phyloP scores from a whole-genome alignment of 1,140 invertebrate species.

The Triops cancriformis region DNA sequence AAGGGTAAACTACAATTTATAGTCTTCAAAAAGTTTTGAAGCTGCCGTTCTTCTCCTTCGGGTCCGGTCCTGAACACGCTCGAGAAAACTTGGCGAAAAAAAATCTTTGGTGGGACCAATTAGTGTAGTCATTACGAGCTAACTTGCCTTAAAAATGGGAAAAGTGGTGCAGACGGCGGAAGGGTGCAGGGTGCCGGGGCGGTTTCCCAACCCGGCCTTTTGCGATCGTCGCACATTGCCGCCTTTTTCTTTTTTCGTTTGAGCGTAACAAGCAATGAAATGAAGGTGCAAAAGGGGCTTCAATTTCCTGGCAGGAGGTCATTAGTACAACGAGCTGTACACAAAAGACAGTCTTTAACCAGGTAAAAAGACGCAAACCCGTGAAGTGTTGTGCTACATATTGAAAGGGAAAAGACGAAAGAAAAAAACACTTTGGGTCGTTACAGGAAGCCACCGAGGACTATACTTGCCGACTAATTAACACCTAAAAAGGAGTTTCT shows the following conservation, averaged over 20 bases:
- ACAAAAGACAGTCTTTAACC: slow-evolving; percentile 1
- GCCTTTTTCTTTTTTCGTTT: neutral
- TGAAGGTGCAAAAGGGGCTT: slow-evolving; percentile 12
- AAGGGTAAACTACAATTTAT: slow-evolving; percentile 7
- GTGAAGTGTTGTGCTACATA: neutral
- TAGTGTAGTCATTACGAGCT: slow-evolving; percentile 9
- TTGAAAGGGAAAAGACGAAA: neutral
- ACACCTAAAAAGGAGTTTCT: no score
- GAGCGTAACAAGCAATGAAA: slow-evolving; percentile 5
- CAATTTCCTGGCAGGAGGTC: slow-evolving; percentile 12
- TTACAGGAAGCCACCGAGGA: neutral
- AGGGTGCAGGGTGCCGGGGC: neutral
- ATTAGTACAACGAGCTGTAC: slow-evolving; percentile 13
- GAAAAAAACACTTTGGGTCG: neutral
- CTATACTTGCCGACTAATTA: neutral
- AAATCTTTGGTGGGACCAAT: neutral
- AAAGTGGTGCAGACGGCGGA: slow-evolving; percentile 12
- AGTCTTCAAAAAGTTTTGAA: neutral
- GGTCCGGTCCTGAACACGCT: neutral
- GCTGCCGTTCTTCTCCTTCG: neutral
- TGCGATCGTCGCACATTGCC: neutral
- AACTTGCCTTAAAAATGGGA: slow-evolving; percentile 6
- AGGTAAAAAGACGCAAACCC: slow-evolving; percentile 7
- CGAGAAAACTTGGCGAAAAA: neutral
- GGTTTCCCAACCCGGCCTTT: neutral